These are phyloP conservation scores for Sebastes itinus DNA, from an alignment of 2,797 vertebrate species.

Conservation along the genomic window DNA sequence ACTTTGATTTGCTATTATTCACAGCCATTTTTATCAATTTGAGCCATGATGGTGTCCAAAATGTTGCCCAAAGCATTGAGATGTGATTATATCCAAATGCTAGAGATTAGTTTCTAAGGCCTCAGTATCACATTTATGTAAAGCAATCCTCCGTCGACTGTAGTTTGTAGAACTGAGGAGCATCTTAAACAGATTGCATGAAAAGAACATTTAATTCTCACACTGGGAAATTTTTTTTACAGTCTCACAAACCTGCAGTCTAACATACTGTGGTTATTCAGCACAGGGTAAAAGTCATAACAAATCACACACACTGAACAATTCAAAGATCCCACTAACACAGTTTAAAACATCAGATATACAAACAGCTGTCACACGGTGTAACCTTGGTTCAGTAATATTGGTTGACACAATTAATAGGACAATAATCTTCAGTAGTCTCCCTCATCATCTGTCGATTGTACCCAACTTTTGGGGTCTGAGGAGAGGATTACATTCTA, in stretches of 20 bases:
- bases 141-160: neutral
- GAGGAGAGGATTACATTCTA: too few relatives aligned
- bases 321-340: constrained; percentile 9
- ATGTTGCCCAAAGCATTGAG: constrained; percentile 12
- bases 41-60: neutral
- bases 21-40: neutral
- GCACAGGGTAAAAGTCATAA: neutral
- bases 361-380: neutral
- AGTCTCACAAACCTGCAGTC: constrained; percentile 18
- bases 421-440: too few relatives aligned
- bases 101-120: constrained; percentile 39
- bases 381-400: too few relatives aligned
- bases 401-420: too few relatives aligned
- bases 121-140: constrained; percentile 16
- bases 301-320: constrained; percentile 9
- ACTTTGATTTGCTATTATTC: constrained; percentile 50
- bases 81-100: constrained; percentile 12
- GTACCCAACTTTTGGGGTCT: too few relatives aligned
- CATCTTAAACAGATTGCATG: neutral
- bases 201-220: neutral
- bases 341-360: neutral
- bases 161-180: constrained; percentile 1
- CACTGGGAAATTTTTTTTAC: neutral
- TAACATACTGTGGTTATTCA: neutral
- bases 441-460: too few relatives aligned